Evolutionary conservation across 2,797 vertebrate genomes (phyloP).

Genomic region (Cyclura pinguis): DNA sequence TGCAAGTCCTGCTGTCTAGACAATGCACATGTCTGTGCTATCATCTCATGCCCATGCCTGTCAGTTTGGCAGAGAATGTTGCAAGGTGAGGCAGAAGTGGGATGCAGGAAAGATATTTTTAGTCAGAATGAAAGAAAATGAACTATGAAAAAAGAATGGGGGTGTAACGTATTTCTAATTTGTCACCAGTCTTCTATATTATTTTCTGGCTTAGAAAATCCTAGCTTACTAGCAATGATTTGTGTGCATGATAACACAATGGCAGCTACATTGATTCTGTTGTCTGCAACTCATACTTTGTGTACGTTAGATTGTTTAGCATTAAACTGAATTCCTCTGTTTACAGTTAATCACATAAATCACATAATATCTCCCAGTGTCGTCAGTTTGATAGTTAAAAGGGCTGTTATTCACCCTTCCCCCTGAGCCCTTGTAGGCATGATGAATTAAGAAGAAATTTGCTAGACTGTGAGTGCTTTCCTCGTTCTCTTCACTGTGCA

Average conservation of each 20-base stretch:
- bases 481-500: not conserved
- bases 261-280: slow-evolving; percentile 29
- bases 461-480: not conserved
- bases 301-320: slow-evolving; percentile 46
- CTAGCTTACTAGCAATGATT: slow-evolving; percentile 56
- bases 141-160: slow-evolving; percentile 57
- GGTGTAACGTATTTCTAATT: slow-evolving; percentile 64
- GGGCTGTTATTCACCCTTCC: not conserved
- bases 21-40: slow-evolving; percentile 69
- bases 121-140: slow-evolving; percentile 65
- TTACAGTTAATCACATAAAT: not conserved
- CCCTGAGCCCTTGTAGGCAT: not conserved
- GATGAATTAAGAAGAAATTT: not conserved
- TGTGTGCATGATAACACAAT: slow-evolving; percentile 53
- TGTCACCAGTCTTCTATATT: slow-evolving; percentile 60
- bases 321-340: not conserved
- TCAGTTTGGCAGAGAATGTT: slow-evolving; percentile 66
- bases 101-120: slow-evolving; percentile 52
- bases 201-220: slow-evolving; percentile 65
- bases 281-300: slow-evolving; percentile 63
- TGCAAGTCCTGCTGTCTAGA: slow-evolving; percentile 58
- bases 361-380: not conserved
- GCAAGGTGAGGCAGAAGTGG: slow-evolving; percentile 45
- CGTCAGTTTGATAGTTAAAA: not conserved
- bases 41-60: slow-evolving; percentile 63